These are phyloP conservation scores for Callimorpha dominula DNA, from an alignment of 2,888 invertebrate genomes.

Conservation along the genomic window DNA sequence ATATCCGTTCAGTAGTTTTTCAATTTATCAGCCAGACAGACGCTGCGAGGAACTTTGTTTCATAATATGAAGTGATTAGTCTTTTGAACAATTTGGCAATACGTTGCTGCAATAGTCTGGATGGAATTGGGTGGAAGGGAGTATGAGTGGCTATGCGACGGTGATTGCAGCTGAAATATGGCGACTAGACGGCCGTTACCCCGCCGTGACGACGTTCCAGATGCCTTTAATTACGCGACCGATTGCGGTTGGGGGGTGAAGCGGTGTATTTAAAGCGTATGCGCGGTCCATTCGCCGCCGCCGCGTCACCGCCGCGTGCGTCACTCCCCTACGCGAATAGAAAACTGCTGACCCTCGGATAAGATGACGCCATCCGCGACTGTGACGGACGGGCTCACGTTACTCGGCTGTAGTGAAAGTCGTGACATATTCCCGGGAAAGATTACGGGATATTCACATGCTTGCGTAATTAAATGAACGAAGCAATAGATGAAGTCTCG, in stretches of 20 bases:
- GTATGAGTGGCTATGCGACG: constrained; percentile 45
- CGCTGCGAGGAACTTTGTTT: too few relatives aligned
- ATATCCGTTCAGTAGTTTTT: too few relatives aligned
- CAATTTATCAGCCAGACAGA: too few relatives aligned
- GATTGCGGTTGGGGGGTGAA: constrained; percentile 53
- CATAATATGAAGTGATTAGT: constrained; percentile 28
- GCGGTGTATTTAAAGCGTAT: constrained; percentile 66
- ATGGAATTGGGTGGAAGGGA: constrained; percentile 42
- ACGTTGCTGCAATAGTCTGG: constrained; percentile 53
- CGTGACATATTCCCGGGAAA: constrained; percentile 38
- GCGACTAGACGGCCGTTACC: constrained; percentile 68
- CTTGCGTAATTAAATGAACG: constrained; percentile 11
- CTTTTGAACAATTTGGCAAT: constrained; percentile 64
- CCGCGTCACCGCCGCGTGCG: constrained; percentile 80
- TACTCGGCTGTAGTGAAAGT: constrained; percentile 61
- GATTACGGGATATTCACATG: constrained; percentile 16
- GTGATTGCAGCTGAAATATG: constrained; percentile 68
- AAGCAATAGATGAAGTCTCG: background rate
- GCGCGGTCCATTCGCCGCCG: constrained; percentile 54
- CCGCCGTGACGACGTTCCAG: constrained; percentile 64
- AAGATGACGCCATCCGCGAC: constrained; percentile 69
- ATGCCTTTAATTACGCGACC: constrained; percentile 72
- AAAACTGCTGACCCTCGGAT: constrained; percentile 78
- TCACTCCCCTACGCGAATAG: constrained; percentile 81
- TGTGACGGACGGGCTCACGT: constrained; percentile 71